Base-by-base conservation (phyloP, 30 jellyfish, hydroid and myxozoan species). In the Hydractinia echinata region DNA sequence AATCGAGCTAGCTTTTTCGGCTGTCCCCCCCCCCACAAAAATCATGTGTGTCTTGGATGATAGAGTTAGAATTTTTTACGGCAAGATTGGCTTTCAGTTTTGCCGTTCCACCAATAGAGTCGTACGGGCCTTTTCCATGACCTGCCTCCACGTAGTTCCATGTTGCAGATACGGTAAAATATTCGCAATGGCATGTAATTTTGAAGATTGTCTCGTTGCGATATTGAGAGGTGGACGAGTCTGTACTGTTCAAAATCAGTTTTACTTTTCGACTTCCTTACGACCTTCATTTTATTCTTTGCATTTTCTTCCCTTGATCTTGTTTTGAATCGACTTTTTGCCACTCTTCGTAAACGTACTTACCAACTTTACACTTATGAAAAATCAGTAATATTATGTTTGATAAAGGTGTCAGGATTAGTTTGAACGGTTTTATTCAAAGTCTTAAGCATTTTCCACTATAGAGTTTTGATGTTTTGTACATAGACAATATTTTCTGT, bases 51-150 rank as follows among this genome's bases (percentile, higher is more conserved):
- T 71, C 81, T 71, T 71, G 71, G n/a, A 71, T 71, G 48, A 71
- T 58, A 71, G 61, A 53, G 16, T 71, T 71, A 5, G 20, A 53
- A n/a, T 71, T 71, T 51, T 71, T 71, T 71, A 71, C 81, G 48
- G 71, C 81, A 7, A 71, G 72, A 51, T 71, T 58, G 50, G 62
- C 81, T 71, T 71, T 6, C 5, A 53, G 81, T 71, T 71, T 71
- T 13, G 81, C 81, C 4, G 81, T 71, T 21, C 81, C 81, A 30
- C 81, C 81, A 39, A 71, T 71, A 44, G 81, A 58, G 72, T 71
- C 73, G 21, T 50, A 62, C 5, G 73, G 73, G 5, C 73, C 73
- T 62, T 62, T 62, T 5, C 73, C 73, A 13, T 71, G 81, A 8
- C 81, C 0, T 6, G 72, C 30, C 51, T 72, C 81, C 81, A 72